These are phyloP conservation scores for Drosophila mercatorum DNA, from an alignment of 2,888 invertebrate species.

Conservation along the genomic window DNA sequence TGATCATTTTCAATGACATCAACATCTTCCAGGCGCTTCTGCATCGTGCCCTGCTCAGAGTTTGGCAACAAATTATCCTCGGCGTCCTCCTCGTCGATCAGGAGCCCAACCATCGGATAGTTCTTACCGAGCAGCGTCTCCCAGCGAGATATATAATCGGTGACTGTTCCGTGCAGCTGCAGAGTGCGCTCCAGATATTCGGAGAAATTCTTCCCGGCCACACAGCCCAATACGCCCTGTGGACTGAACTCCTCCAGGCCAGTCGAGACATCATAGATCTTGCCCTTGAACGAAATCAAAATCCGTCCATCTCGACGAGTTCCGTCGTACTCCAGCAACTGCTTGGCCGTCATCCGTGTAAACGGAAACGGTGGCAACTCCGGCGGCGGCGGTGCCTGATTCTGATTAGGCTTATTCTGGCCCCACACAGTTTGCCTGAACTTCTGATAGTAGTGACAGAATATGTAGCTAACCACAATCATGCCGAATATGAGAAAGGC, in stretches of 20 bases:
- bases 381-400: background rate
- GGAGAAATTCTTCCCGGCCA: slow-evolving; percentile 52
- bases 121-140: slow-evolving; percentile 8
- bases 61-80: background rate
- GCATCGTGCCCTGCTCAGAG: background rate
- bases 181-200: slow-evolving; percentile 28
- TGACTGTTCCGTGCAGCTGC: background rate
- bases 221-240: slow-evolving; percentile 18
- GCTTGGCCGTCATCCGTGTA: background rate
- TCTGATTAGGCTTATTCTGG: rapidly evolving
- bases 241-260: slow-evolving; percentile 34
- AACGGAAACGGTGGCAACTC: slow-evolving; percentile 13
- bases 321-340: slow-evolving; percentile 46
- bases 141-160: slow-evolving; percentile 19
- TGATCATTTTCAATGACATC: background rate
- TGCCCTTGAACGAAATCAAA: slow-evolving; percentile 48
- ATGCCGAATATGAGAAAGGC: background rate
- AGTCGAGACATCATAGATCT: slow-evolving; percentile 53
- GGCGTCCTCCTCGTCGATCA: background rate
- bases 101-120: slow-evolving; percentile 7
- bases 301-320: slow-evolving; percentile 54
- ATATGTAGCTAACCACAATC: slow-evolving; percentile 4
- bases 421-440: background rate
- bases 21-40: background rate
- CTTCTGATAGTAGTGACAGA: slow-evolving; percentile 4